Base-by-base conservation (phyloP, 2,113 vertebrate species). In the Austrofundulus limnaeus region DNA sequence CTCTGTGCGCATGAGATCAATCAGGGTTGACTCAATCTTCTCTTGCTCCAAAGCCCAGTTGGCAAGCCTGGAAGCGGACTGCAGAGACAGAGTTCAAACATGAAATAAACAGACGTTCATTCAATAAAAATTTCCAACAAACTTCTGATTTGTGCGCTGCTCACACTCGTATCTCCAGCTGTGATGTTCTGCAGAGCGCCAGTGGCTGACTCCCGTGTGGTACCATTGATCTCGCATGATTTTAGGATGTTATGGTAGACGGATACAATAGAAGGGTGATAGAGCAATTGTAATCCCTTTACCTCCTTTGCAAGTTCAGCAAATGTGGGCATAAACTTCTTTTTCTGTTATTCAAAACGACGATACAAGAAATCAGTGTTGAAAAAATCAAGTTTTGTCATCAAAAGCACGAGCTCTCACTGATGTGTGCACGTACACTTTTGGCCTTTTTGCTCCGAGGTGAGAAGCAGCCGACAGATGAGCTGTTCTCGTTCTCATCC, bases 181-280 rank as follows among this genome's bases (percentile, higher is more conserved):
- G 97, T 99, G 88, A 99, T 93, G 90, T 98, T 98, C 92, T 98
- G 97, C 80, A 99, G 90, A 0, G 96, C 96, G 0, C 97, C 97
- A 0, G 94, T 92, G 0, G 96, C 94, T 0, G 94, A 97, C 85
- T 99, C 97, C 0, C 96, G 94, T 0, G 95, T 95, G 69, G 93
- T 90, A 23, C 84, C 75, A 89, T 95, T 98, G 53, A 92, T 85
- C 71, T 97, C 94, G 0, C 93, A 95, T 60, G 82, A 16, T 21
- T 42, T 49, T 81, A 99, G 90, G 66, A 96, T 75, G 3, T 84
- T 72, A 58, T 92, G 94, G 82, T 99, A 99, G 38, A 96, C 39
- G 9, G 81, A 83, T 38, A 98, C 85, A 0, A 97, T 94, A 79
- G 96, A 92, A 0, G 97, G 96, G 86, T 97, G 96, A 95, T 95